Conservation (phyloP, 2,888 invertebrate species). For the Drosophila engyochracea region DNA sequence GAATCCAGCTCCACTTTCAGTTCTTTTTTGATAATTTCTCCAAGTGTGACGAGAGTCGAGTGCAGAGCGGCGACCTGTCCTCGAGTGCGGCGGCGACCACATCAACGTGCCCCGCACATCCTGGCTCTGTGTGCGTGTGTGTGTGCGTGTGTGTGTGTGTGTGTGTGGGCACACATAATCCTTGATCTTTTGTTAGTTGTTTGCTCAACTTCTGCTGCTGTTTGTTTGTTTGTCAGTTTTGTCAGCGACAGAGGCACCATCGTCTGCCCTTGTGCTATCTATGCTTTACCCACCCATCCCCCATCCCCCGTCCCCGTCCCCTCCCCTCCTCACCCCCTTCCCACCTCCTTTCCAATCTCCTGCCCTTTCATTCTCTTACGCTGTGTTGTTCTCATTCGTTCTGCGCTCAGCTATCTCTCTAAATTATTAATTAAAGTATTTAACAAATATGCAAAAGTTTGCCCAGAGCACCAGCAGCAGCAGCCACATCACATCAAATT, state of each 20-base stretch:
- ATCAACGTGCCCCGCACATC: constrained; percentile 35
- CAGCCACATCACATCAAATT: constrained; percentile 17
- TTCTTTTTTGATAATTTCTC: background rate
- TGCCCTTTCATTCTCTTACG: background rate
- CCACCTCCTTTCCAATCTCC: background rate
- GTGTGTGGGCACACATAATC: constrained; percentile 62
- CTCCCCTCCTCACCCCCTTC: too few species aligned
- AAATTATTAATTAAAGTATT: constrained; percentile 84
- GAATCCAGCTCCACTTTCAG: background rate
- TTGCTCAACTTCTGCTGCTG: constrained; percentile 73
- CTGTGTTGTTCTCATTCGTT: background rate
- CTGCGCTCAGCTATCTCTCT: constrained; percentile 56
- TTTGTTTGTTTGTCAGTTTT: constrained; percentile 48
- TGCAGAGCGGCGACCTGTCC: constrained; percentile 33
- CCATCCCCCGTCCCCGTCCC: too few species aligned
- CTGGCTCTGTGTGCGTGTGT: background rate
- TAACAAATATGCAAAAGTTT: constrained; percentile 81
- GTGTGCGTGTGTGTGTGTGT: background rate
- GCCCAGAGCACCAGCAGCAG: constrained; percentile 44
- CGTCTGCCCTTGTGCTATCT: constrained; percentile 1
- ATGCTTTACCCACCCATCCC: background rate
- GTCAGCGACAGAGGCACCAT: constrained; percentile 43
- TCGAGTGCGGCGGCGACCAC: constrained; percentile 43
- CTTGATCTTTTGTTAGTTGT: constrained; percentile 84
- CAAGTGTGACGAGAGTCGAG: constrained; percentile 4